These are phyloP conservation scores for Parauchenoglanis ngamensis DNA, from an alignment of 2,797 vertebrate genomes.

Conservation along the genomic window DNA sequence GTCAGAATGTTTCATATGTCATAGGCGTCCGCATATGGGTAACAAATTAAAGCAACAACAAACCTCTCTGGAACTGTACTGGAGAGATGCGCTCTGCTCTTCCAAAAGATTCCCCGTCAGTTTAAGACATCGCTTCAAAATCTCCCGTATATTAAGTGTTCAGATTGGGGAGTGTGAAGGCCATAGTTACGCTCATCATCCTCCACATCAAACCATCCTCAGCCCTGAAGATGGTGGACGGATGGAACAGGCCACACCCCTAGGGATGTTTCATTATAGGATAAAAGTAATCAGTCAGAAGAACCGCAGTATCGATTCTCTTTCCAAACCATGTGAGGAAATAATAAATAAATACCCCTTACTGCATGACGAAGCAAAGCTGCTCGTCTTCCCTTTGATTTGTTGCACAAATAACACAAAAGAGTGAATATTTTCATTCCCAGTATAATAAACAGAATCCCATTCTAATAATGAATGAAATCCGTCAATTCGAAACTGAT, in stretches of 20 bases:
- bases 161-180: neutral
- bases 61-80: neutral
- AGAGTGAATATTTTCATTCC: neutral
- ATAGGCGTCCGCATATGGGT: neutral
- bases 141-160: too few species aligned
- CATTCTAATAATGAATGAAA: neutral
- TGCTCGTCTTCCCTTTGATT: neutral
- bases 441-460: neutral
- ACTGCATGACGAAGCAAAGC: too few species aligned
- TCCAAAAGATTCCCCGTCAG: too few species aligned
- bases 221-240: neutral
- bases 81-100: neutral
- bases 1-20: constrained; percentile 14
- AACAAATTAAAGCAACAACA: neutral
- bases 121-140: neutral
- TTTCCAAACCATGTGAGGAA: neutral
- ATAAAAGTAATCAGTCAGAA: neutral
- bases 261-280: neutral
- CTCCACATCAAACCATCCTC: neutral
- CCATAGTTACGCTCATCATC: neutral
- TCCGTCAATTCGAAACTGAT: neutral
- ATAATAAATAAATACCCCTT: neutral
- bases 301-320: neutral
- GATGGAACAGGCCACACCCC: neutral
- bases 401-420: neutral